Percentiles rank a stretch among this genome's conserved stretches.
Evolutionary conservation across 92 coral and sea anemone species (phyloP).

Genomic region (Phenganax subtilis): DNA sequence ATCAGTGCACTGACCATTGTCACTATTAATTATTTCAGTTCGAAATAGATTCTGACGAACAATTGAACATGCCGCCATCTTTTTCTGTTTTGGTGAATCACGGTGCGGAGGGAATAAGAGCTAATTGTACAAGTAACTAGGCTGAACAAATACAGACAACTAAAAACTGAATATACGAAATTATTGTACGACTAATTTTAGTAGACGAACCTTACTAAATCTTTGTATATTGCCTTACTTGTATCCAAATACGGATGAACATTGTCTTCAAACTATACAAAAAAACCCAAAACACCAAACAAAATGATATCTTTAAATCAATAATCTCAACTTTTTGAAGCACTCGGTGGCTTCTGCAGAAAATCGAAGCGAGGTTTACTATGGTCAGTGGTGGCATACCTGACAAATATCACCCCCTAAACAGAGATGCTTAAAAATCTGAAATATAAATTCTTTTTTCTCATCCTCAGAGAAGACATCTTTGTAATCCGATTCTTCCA

Average conservation of each 20-base stretch:
- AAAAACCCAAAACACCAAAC: not conserved
- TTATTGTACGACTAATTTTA: not conserved
- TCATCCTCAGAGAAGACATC: constrained; percentile 75
- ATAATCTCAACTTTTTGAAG: not conserved
- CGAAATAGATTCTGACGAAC: no score
- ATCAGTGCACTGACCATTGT: no score
- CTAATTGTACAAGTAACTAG: no score
- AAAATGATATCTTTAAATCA: not conserved
- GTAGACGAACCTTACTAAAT: constrained; percentile 68
- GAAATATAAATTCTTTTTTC: constrained; percentile 71
- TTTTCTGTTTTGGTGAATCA: no score
- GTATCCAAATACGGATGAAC: constrained; percentile 80
- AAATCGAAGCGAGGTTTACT: not conserved
- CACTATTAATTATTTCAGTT: no score
- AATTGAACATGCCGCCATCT: no score
- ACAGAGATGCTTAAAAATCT: constrained; percentile 86
- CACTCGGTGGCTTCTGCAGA: not conserved
- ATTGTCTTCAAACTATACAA: constrained; percentile 70
- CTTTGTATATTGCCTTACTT: constrained; percentile 82
- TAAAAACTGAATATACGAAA: not conserved
- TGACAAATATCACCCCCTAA: constrained; percentile 96
- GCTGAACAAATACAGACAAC: not conserved
- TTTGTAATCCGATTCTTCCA: constrained; percentile 83
- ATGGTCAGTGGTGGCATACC: constrained; percentile 37
- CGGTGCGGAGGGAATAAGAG: no score